Conservation (phyloP, 2,797 vertebrate genomes). For the Artibeus jamaicensis region DNA sequence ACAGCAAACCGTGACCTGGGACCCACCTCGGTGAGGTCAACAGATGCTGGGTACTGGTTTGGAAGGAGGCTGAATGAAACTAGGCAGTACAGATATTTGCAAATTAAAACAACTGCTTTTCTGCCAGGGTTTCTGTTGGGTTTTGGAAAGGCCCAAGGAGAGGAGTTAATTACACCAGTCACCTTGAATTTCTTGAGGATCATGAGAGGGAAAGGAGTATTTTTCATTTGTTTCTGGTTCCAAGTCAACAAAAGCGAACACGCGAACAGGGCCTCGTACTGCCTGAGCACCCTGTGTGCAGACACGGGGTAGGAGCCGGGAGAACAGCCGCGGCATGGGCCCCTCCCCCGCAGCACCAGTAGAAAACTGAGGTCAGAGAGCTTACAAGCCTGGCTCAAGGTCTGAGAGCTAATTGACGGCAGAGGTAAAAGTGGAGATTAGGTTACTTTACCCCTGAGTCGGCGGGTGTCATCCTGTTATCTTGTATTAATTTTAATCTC, state of each 20-base stretch:
- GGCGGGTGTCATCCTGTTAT: not conserved
- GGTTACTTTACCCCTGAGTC: not conserved
- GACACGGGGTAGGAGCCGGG: not conserved
- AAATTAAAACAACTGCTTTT: slow-evolving; percentile 68
- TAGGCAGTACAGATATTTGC: slow-evolving; percentile 56
- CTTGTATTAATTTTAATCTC: slow-evolving; percentile 45
- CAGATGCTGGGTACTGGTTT: not conserved
- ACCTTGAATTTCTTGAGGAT: slow-evolving; percentile 65
- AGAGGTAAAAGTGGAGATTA: not conserved
- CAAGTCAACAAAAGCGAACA: not conserved
- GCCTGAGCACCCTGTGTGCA: not conserved
- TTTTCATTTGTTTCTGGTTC: slow-evolving; percentile 41
- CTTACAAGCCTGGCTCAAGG: not conserved
- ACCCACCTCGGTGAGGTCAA: slow-evolving; percentile 11
- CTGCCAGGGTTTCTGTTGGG: slow-evolving; percentile 32
- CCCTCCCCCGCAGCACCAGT: not conserved
- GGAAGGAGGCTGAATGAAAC: slow-evolving; percentile 53
- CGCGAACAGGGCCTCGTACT: not conserved
- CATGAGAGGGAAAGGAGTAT: not conserved
- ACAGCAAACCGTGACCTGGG: not conserved
- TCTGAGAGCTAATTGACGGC: slow-evolving; percentile 2
- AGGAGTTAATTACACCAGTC: slow-evolving; percentile 66
- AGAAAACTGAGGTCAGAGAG: slow-evolving; percentile 17
- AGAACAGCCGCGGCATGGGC: not conserved
- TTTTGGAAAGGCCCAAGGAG: slow-evolving; percentile 25